Base-by-base conservation (phyloP, 2,888 invertebrate species). In the Polyploca ridens region DNA sequence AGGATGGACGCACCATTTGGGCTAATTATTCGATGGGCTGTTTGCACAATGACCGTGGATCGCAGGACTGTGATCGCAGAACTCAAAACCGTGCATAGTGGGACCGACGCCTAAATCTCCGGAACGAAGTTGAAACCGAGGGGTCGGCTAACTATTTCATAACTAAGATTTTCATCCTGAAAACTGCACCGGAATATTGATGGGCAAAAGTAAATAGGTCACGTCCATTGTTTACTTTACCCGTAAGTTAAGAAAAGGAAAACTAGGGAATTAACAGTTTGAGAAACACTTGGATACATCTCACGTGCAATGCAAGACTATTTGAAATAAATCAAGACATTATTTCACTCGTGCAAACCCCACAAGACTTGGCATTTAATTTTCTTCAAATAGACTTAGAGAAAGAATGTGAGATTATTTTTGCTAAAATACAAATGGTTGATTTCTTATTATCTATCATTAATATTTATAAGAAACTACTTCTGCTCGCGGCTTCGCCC, bases 331-430 rank as follows among this genome's bases (percentile, higher is more conserved):
- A 60, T 60, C 7, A 60, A 60, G 5, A 16, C 38, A 60, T 60
- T 60, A 60, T 38, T 60, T 33, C 35, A 38, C 60, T 19, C 59
- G 35, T 59, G 59, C n/a, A n/a, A 59, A n/a, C 11, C 38, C n/a
- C 13, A 38, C 38, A 11, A n/a, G 33, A 10, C 8, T n/a, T 41
- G 33, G 14, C 58, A 33, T 58, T 58, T 58, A 35, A 60, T 60
- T 35, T 60, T 60, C 60, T 19, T 41, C 16, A 19, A 60, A 60
- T 33, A 38, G 38, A 38, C 60, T 8, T 41, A 16, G 16, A 38
- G 10, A 60, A 16, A 1, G 16, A 38, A 2, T 16, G 5, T 14
- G 59, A 35, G 33, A 35, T 10, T 33, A 33, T 35, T n/a, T 13
- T 59, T 59, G 35, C 35, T 35, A n/a, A n/a, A 5, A n/a, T 1